Conservation (phyloP, 2,113 vertebrate genomes). For the Casuarius casuarius region DNA sequence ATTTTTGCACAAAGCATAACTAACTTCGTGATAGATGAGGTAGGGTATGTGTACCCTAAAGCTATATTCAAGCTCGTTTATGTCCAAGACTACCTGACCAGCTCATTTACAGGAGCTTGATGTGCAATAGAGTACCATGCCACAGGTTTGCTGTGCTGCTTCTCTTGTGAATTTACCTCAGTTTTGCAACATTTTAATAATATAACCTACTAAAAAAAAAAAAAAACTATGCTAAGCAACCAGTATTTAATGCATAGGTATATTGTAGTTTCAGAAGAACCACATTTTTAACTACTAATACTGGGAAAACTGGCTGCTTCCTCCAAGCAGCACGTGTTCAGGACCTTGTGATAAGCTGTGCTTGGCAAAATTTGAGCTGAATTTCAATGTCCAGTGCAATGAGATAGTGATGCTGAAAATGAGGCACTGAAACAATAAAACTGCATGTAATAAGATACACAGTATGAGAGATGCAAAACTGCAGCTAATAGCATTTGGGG, state of each 20-base stretch:
- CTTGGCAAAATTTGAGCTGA: background rate
- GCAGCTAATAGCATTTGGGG: background rate
- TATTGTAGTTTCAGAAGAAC: background rate
- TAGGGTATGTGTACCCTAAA: background rate
- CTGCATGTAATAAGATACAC: background rate
- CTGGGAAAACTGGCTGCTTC: background rate
- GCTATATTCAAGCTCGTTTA: background rate
- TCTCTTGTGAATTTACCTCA: background rate
- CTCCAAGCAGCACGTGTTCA: fast-evolving
- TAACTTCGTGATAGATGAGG: background rate
- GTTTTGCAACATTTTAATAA: background rate
- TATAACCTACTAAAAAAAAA: background rate
- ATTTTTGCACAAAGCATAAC: background rate
- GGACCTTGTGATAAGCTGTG: background rate
- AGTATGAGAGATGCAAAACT: background rate
- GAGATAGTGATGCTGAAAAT: background rate
- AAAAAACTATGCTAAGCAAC: background rate
- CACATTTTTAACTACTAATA: background rate
- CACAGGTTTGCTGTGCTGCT: background rate
- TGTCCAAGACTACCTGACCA: background rate
- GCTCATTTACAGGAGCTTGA: background rate
- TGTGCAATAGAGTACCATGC: background rate
- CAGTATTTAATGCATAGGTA: background rate
- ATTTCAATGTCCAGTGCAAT: background rate
- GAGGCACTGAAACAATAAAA: background rate